A percentile compares a stretch with the other conserved stretches of the same genome.
phyloP scores from a whole-genome alignment of 2,113 vertebrate genomes.

The Mormoops blainvillei region DNA sequence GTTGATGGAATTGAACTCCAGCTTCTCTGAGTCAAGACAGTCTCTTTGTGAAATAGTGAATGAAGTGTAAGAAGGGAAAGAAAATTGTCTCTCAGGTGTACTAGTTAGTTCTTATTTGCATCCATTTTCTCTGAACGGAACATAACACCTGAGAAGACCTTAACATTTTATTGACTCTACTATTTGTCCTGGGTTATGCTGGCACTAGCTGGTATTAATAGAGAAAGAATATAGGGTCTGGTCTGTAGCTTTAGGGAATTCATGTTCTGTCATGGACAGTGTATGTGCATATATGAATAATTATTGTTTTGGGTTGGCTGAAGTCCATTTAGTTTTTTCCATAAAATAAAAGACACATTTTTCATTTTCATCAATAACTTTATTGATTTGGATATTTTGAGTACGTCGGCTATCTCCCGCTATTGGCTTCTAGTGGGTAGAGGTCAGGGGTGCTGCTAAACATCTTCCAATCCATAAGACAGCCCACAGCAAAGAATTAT shows the following conservation, averaged over 20 bases:
- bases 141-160: not conserved
- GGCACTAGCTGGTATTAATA: not conserved
- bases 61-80: not conserved
- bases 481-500: no score
- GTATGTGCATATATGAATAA: not conserved
- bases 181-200: not conserved
- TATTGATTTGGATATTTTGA: no score
- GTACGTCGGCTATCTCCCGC: no score
- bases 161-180: not conserved
- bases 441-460: no score
- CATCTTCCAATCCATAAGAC: no score
- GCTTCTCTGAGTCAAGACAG: not conserved
- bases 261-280: not conserved
- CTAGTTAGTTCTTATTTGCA: constrained; percentile 1
- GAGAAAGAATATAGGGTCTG: not conserved
- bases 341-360: no score
- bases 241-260: not conserved
- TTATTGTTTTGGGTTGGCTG: not conserved
- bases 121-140: not conserved
- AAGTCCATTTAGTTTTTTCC: no score
- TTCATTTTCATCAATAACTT: no score
- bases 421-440: no score
- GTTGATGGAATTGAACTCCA: not conserved
- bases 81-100: not conserved
- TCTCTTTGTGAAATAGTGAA: not conserved